Conservation (phyloP, 2,888 invertebrate species). For the Cataglyphis cursor region DNA sequence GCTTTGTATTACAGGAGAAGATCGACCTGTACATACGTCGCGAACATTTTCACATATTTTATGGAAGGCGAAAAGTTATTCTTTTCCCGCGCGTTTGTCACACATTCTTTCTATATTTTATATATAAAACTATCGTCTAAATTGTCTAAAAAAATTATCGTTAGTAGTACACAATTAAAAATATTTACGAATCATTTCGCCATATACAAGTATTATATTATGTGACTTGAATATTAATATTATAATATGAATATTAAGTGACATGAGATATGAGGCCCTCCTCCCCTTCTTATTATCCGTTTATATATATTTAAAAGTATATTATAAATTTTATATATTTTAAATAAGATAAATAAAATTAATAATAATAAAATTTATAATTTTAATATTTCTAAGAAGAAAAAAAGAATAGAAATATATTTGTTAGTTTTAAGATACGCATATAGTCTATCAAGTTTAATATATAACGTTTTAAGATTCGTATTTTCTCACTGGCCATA, state of each 20-base stretch:
- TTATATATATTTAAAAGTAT: background rate
- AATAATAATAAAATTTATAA: background rate
- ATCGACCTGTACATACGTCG: too few species aligned
- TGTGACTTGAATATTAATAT: too few species aligned
- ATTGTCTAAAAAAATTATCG: background rate
- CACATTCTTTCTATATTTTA: background rate
- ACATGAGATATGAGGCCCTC: background rate
- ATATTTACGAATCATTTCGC: background rate
- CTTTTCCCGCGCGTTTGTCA: background rate
- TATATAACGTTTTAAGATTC: background rate
- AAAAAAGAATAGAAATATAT: background rate
- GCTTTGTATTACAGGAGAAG: background rate
- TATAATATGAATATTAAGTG: background rate
- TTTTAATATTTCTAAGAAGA: background rate
- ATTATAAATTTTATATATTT: background rate
- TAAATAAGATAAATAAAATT: background rate
- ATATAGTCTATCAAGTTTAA: background rate
- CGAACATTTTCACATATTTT: slow-evolving; percentile 3
- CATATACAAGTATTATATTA: background rate
- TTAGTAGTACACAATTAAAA: background rate
- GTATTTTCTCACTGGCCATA: background rate
- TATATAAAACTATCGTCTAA: background rate
- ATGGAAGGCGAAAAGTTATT: background rate
- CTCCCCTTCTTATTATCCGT: background rate
- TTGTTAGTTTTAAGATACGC: background rate